Base-by-base conservation (phyloP, 1,140 invertebrate species). In the Ips nitidus region DNA sequence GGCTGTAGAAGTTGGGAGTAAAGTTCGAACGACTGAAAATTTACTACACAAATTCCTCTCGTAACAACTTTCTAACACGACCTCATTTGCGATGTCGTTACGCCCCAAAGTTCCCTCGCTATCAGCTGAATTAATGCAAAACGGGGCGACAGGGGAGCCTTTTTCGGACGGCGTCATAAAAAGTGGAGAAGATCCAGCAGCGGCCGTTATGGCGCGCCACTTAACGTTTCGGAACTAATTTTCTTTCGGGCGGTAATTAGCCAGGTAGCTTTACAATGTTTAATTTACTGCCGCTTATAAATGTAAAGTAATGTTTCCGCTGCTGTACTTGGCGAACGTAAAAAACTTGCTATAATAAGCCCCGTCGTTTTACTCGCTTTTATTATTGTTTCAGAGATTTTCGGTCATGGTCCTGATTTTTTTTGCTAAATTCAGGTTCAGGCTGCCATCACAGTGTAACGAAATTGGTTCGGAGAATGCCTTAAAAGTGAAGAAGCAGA, bases 181-280 rank as follows among this genome's bases (percentile, higher is more conserved):
- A 74, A 69, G 61, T 67, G 45, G 58, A 50, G 45, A 50, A 53
- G 52, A 59, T 36, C 50, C 52, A 41, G 50, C 61, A 22, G 55
- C 64, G 7, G 64, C 39, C 50, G 47, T 66, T 66, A 57, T 43
- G 64, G 64, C 56, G 64, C 64, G 60, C 57, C 59, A 74, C 71
- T 72, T 74, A 72, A 72, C 71, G 71, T 72, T 70, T 72, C 57
- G 71, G 70, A 74, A 72, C 71, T 72, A 72, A 74, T 74, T 69
- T 68, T 68, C 66, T 74, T 71, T 71, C 22, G 69, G 56, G 64
- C 64, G 67, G 71, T 73, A 74, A 73, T 74, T 74, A 74, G 68
- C 69, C 65, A 71, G 64, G 58, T 66, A 71, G 69, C 70, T 68
- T 67, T 60, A 65, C 65, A 71, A 55, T 71, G 67, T 71, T 68